Base-by-base conservation (phyloP, 64 coral and sea anemone species). In the Stichodactyla mertensii region DNA sequence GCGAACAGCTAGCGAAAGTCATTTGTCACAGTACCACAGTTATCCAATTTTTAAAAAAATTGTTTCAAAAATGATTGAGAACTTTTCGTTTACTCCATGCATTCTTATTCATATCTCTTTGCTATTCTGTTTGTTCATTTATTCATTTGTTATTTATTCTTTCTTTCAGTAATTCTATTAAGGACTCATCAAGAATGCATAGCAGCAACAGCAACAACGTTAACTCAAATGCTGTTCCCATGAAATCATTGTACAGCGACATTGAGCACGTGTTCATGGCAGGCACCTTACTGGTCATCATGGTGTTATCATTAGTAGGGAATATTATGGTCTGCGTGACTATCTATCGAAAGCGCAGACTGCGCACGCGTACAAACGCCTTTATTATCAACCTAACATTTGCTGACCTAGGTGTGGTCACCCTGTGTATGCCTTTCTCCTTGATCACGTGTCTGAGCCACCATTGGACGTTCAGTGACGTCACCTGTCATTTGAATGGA, bases 371-470 rank as follows among this genome's bases (percentile, higher is more conserved):
- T 51, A 94, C 88, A 55, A 94, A 94, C 16, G 80, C 88, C 23
- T 94, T 94, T 19, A 91, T 94, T 20, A 84, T 94, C 52, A 94
- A 94, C 86, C 85, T 94, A 10, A 85, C 92, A 19, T 84, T 88
- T 26, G 92, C 92, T 2, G 92, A 94, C 51, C 79, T 94, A 9
- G 88, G 85, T 23, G 92, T 94, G 6, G 92, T 84, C 13, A 60
- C 84, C 4, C 36, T 94, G 10, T 94, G 92, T 55, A 86, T 94
- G 69, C 92, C 92, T 36, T 90, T 94, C 53, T 94, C 92, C 1
- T 77, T 94, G 64, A 53, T 88, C 79, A 94, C 88, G 86, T 91
- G 86, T 64, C 53, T 94, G 78, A 77, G 53, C 82, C 92, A 94
- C 71, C 52, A 71, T 15, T 94, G 92, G 92, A 78, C 66, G 52